Percentiles rank a stretch among this genome's conserved stretches.
phyloP scores from a whole-genome alignment of 1,140 invertebrate species.

The Tetranychus cinnabarinus region DNA sequence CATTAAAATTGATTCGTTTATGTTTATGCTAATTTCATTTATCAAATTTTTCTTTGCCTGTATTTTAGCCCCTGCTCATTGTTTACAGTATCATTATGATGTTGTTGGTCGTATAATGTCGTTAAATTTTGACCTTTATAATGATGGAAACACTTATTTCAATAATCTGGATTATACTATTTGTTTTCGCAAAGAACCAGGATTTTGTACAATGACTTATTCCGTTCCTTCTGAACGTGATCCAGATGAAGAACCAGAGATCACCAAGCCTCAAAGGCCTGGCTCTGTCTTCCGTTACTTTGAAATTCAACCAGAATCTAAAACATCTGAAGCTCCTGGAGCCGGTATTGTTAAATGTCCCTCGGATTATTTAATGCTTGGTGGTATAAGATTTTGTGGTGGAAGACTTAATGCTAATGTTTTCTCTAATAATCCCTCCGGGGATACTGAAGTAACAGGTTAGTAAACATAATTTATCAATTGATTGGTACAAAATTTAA shows the following conservation, averaged over 20 bases:
- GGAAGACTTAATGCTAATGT: slow-evolving; percentile 33
- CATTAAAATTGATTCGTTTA: neutral
- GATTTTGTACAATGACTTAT: slow-evolving; percentile 26
- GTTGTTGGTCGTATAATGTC: slow-evolving; percentile 37
- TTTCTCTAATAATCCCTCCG: neutral
- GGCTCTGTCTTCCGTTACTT: neutral
- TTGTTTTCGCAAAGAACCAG: slow-evolving; percentile 14
- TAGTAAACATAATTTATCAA: neutral
- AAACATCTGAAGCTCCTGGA: slow-evolving; percentile 26
- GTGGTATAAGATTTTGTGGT: slow-evolving; percentile 39
- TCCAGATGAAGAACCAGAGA: neutral
- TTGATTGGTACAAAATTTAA: no score
- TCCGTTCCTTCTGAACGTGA: slow-evolving; percentile 3
- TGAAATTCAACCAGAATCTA: neutral
- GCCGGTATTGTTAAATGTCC: slow-evolving; percentile 43
- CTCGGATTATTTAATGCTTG: slow-evolving; percentile 38
- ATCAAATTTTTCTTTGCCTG: neutral
- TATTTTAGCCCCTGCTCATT: slow-evolving; percentile 39
- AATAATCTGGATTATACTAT: slow-evolving; percentile 30
- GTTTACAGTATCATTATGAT: slow-evolving; percentile 46
- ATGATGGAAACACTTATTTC: slow-evolving; percentile 17
- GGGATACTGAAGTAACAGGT: slow-evolving; percentile 2
- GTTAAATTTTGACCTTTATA: slow-evolving; percentile 27
- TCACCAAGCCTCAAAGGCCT: neutral
- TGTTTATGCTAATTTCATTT: neutral